Conservation (phyloP, 2,888 invertebrate genomes). For the Platynereis dumerilii region DNA sequence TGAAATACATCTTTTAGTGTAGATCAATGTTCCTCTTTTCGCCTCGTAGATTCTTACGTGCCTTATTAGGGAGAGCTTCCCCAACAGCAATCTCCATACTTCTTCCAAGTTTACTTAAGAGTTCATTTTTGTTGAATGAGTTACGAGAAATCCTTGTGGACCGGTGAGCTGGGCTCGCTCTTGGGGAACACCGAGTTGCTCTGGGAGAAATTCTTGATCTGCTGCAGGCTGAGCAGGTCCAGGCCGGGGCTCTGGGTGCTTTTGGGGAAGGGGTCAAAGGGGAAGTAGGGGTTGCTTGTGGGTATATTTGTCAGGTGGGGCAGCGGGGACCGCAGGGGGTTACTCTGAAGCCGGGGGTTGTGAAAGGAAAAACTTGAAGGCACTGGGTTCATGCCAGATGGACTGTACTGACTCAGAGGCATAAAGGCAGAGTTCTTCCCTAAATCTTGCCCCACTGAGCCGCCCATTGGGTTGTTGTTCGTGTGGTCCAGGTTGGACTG, state of each 20-base stretch:
- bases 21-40: too few relatives aligned
- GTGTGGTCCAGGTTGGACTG: conserved; percentile 36
- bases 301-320: conserved; percentile 58
- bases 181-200: conserved; percentile 30
- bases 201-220: conserved; percentile 81
- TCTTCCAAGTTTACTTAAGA: too few relatives aligned
- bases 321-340: conserved; percentile 49
- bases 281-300: conserved; percentile 66
- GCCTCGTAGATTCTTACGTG: too few relatives aligned
- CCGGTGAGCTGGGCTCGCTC: conserved; percentile 35
- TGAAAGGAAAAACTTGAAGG: conserved; percentile 30
- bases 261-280: conserved; percentile 87
- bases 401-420: conserved; percentile 74
- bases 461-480: too few relatives aligned
- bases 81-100: too few relatives aligned
- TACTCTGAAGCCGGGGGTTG: conserved; percentile 30
- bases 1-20: too few relatives aligned
- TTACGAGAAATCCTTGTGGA: conserved; percentile 24
- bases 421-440: conserved; percentile 77
- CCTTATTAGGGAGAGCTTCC: too few relatives aligned
- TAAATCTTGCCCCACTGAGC: too few relatives aligned
- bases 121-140: not conserved
- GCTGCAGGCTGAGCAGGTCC: conserved; percentile 75
- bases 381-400: conserved; percentile 29
- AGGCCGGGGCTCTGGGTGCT: conserved; percentile 48